A percentile compares a stretch with the other conserved stretches of the same genome.
Evolutionary conservation across 2,888 invertebrate species (phyloP).

Genomic region (Melanophora roralis): DNA sequence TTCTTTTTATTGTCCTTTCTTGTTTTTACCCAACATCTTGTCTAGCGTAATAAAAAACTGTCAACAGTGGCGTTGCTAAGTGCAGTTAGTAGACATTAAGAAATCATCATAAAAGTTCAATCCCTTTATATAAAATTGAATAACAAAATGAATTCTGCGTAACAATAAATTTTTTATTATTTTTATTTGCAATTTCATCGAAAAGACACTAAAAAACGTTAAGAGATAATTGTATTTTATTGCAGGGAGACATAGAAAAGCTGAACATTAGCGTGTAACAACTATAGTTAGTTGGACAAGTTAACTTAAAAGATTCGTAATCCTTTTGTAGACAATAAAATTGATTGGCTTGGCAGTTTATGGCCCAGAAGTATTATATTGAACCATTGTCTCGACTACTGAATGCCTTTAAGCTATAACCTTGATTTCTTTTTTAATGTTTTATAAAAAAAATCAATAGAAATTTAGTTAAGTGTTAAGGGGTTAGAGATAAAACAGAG

Average conservation of each 20-base stretch:
- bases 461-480: background rate
- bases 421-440: background rate
- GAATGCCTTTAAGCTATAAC: background rate
- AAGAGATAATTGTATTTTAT: background rate
- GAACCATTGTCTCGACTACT: background rate
- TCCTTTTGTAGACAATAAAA: background rate
- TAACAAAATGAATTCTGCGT: background rate
- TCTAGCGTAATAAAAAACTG: too few relatives aligned
- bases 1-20: slow-evolving; percentile 49
- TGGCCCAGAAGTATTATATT: background rate
- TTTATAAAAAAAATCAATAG: background rate
- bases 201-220: background rate
- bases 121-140: slow-evolving; percentile 14
- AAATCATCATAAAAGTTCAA: slow-evolving; percentile 43
- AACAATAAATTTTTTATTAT: slow-evolving; percentile 14
- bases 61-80: slow-evolving; percentile 41
- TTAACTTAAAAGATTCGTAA: background rate
- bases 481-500: background rate
- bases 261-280: background rate
- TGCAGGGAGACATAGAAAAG: background rate
- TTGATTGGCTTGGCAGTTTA: background rate
- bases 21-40: too few relatives aligned
- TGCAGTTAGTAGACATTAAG: slow-evolving; percentile 50
- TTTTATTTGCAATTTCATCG: background rate
- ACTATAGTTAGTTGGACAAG: background rate